A percentile compares a stretch with the other conserved stretches of the same genome.
Conservation (phyloP, 1,140 invertebrate genomes). For the Drosophila serrata region DNA sequence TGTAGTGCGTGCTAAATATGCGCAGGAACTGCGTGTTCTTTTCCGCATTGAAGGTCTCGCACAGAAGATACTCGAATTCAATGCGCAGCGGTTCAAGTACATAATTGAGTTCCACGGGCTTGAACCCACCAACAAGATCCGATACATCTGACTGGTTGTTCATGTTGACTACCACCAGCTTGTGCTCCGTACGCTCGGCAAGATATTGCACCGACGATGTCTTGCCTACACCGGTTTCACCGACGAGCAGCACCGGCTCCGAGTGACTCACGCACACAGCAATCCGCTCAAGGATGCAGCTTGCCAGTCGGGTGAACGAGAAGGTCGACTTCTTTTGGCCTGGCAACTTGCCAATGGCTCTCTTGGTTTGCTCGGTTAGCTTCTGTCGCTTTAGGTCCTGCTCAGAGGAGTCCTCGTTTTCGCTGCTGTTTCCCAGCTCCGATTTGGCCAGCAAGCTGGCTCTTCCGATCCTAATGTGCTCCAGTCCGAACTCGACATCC, state of each 20-base stretch:
- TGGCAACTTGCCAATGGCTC: constrained; percentile 24
- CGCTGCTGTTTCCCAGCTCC: constrained; percentile 15
- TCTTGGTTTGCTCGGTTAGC: constrained; percentile 32
- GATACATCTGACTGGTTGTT: constrained; percentile 99
- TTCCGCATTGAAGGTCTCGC: constrained; percentile 91
- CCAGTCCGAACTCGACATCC: constrained; percentile 86
- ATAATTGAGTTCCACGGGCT: constrained; percentile 96
- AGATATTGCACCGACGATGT: constrained; percentile 98
- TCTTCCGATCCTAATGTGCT: constrained; percentile 87
- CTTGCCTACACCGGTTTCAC: constrained; percentile 99
- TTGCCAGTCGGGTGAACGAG: constrained; percentile 92
- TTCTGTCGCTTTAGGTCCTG: constrained; percentile 65
- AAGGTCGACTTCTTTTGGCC: constrained; percentile 87
- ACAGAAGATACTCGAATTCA: constrained; percentile 95
- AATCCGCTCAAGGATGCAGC: constrained; percentile 94
- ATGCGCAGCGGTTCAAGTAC: constrained; percentile 92
- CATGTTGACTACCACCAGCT: constrained; percentile 98
- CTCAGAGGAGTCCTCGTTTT: constrained; percentile 24
- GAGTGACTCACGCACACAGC: constrained; percentile 92
- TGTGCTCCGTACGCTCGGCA: constrained; percentile 92
- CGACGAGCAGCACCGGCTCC: constrained; percentile 97
- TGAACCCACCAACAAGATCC: constrained; percentile 98
- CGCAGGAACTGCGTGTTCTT: constrained; percentile 95
- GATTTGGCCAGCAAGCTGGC: constrained; percentile 85
- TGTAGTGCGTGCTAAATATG: constrained; percentile 92